These are phyloP conservation scores for Enhydra lutris DNA, from an alignment of 2,113 vertebrate species.

Conservation along the genomic window DNA sequence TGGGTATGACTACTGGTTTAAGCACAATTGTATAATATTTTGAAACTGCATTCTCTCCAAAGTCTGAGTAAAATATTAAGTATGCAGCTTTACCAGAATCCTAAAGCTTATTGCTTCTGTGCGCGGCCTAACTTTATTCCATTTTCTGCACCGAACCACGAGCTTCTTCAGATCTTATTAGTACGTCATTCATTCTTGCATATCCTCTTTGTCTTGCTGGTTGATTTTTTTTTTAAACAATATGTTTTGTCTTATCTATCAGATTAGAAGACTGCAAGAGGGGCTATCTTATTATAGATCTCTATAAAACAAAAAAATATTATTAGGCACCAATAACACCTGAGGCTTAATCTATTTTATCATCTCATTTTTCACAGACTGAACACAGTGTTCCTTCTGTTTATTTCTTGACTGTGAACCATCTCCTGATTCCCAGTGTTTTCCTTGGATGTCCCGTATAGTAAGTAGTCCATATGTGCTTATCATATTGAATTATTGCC, in stretches of 20 bases:
- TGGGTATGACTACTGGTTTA: constrained; percentile 34
- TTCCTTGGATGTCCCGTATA: background rate
- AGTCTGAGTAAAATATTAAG: background rate
- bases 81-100: background rate
- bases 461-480: background rate
- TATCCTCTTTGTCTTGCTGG: background rate
- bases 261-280: background rate
- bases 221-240: background rate
- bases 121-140: background rate
- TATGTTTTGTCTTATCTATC: background rate
- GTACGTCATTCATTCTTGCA: background rate
- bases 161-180: background rate
- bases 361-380: background rate
- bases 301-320: background rate
- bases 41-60: background rate
- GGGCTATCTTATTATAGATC: background rate
- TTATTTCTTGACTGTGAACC: background rate
- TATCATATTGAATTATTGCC: background rate
- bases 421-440: background rate
- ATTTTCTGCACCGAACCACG: background rate
- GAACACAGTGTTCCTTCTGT: accelerated
- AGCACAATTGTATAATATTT: background rate
- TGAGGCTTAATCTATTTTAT: background rate
- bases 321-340: background rate
- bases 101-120: background rate